Base-by-base conservation (phyloP, 2,113 vertebrate genomes). In the Tricholaema leucomelas region DNA sequence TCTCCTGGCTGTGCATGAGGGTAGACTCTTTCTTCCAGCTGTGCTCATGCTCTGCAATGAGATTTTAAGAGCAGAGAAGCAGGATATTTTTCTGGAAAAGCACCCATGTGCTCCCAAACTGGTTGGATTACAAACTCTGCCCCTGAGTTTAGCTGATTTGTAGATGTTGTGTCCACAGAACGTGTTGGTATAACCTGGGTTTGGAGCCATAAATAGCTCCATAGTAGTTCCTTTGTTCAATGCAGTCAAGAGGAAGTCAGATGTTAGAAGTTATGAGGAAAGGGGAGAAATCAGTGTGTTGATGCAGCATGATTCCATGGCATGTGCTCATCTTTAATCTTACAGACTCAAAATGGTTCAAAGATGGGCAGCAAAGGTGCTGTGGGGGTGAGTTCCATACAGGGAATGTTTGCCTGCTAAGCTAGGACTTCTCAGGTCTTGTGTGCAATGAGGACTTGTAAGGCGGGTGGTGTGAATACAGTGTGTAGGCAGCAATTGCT, bases 21-120 rank as follows among this genome's bases (percentile, higher is more conserved):
- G 14, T 38, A 38, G 11, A 33, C 30, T 61, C 16, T 70, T 65
- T 27, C 8, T 36, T 84, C 25, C 18, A 19, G 48, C 59, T 1
- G 0, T 12, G 21, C 10, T 81, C 24, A 40, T 75, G 48, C 16
- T 87, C 46, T 76, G 10, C 48, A 85, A 10, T 25, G 33, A 42
- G 65, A 44, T 21, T 40, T 59, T 63, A 60, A 75, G 31, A 82
- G 27, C 12, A 85, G 11, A 15, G 21, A 54, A 42, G 19, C 72
- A 38, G 33, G n/a, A 33, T 12, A 0, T 15, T 42, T 87, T 81
- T 67, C 10, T 85, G 18, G 30, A 66, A 72, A 31, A 36, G 4
- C 18, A 16, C 4, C 5, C n/a, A 7, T 12, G 1, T 48, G 42
- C 19, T 15, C 16, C 0, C 40, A 81, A 77, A 1, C 12, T 60